Conservation (phyloP, 2,797 vertebrate genomes). For the Trachops cirrhosus region DNA sequence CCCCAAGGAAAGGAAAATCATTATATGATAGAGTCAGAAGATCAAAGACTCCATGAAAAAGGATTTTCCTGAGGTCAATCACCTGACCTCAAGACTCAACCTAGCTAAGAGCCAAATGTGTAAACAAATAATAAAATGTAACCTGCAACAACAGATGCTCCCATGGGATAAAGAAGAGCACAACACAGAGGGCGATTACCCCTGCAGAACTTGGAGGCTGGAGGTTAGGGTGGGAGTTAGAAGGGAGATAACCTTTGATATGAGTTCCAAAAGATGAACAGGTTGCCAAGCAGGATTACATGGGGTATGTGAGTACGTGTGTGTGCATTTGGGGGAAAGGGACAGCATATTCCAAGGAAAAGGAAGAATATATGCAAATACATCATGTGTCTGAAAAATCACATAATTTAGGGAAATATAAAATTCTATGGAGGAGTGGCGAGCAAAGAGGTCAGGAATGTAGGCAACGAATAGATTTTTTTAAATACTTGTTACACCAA, state of each 20-base stretch:
- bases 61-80: neutral
- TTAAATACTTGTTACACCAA: neutral
- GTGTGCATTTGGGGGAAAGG: neutral
- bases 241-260: neutral
- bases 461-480: neutral
- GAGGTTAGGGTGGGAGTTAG: neutral
- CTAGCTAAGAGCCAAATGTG: neutral
- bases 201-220: neutral
- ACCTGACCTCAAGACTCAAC: neutral
- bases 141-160: neutral
- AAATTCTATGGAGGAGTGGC: neutral
- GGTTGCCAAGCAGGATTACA: neutral
- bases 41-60: constrained; percentile 36
- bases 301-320: neutral
- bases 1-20: constrained; percentile 37
- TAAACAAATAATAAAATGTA: constrained; percentile 49
- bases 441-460: neutral
- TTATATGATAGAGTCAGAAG: neutral
- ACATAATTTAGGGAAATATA: neutral
- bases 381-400: neutral
- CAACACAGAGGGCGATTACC: neutral
- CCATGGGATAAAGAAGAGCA: neutral
- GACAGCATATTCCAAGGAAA: neutral
- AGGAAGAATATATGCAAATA: neutral
- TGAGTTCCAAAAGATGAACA: neutral